Evolutionary conservation across 2,888 invertebrate genomes (phyloP), one percentile per base, ranked within the genome.

Genomic region (Lucinisca nassula): DNA sequence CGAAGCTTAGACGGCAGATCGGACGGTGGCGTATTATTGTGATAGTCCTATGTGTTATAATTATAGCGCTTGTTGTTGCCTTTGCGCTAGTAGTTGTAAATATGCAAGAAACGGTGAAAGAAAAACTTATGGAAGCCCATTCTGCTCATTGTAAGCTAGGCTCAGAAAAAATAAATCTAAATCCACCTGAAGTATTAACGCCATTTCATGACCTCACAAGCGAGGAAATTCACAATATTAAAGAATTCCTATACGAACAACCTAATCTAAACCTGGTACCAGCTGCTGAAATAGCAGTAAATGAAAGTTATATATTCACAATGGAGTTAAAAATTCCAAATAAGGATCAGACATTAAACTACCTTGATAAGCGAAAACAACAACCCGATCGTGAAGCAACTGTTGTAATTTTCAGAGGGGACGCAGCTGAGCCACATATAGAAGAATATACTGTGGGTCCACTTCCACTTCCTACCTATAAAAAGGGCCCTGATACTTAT

Each of bases 391-490:
- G 95, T 37, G 87, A 92, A n/a, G 95, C 94, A 4, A 85, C 77
- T 8, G 94, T 94, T 30, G 75, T 93, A 0, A 85, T 95, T 58
- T 92, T 93, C 79, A 87, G 94, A 35, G 94, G 95, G 17, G 93
- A 94, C 79, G 76, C 75, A 49, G 32, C 73, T 8, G 90, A 86
- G 17, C 92, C 93, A 0, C 89, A 91, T n/a, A 89, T 94, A 2
- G 92, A 93, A 67, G 95, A 95, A 77, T 93, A 92, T 51, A 80
- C 89, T 10, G 93, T 95, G 0, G 92, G 93, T 4, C 94, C 93
- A 3, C 80, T 94, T 38, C 93, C 94, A 6, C 84, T 93, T 1
- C 93, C 93, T 1, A 82, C 49, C 0, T 79, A 87, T n/a, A 88
- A 92, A 40, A 58, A 90, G n/a, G 72, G 74, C 12, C 73, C 77